Evolutionary conservation across 2,888 invertebrate genomes (phyloP).

Genomic region (Sepioteuthis lessoniana): DNA sequence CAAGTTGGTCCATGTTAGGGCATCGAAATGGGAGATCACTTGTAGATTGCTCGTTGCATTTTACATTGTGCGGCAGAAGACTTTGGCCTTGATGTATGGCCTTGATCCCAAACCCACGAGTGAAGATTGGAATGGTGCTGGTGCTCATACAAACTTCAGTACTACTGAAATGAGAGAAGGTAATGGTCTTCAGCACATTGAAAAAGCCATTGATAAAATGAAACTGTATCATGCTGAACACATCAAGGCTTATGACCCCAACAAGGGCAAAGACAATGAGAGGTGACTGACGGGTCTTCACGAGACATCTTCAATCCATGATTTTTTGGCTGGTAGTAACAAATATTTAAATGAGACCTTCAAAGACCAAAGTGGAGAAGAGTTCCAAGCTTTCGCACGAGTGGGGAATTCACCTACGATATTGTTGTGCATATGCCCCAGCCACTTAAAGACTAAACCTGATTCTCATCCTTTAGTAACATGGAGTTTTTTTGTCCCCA

Average conservation of each 20-base stretch:
- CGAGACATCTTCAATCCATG: constrained; percentile 97
- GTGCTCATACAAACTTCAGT: constrained; percentile 97
- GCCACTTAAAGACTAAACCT: too few relatives aligned
- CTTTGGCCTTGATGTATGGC: constrained; percentile 76
- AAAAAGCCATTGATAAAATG: constrained; percentile 95
- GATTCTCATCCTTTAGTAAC: too few relatives aligned
- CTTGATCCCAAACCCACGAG: constrained; percentile 78
- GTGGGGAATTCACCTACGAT: too few relatives aligned
- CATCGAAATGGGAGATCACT: constrained; percentile 79
- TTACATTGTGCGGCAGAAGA: constrained; percentile 77
- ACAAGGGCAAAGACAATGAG: constrained; percentile 96
- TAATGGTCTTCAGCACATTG: constrained; percentile 81
- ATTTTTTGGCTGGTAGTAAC: constrained; percentile 92
- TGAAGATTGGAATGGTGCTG: constrained; percentile 79
- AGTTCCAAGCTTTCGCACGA: too few relatives aligned
- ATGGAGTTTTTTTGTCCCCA: too few relatives aligned
- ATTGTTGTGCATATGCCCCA: too few relatives aligned
- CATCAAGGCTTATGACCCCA: constrained; percentile 96
- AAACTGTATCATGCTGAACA: constrained; percentile 93
- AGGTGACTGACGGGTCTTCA: constrained; percentile 92
- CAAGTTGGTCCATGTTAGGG: constrained; percentile 94
- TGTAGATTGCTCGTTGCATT: constrained; percentile 77
- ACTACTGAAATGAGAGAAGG: constrained; percentile 89
- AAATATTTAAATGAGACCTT: too few relatives aligned
- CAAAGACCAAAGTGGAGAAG: too few relatives aligned